phyloP scores from a whole-genome alignment of 2,113 vertebrate species.

The Atherinomorus stipes region DNA sequence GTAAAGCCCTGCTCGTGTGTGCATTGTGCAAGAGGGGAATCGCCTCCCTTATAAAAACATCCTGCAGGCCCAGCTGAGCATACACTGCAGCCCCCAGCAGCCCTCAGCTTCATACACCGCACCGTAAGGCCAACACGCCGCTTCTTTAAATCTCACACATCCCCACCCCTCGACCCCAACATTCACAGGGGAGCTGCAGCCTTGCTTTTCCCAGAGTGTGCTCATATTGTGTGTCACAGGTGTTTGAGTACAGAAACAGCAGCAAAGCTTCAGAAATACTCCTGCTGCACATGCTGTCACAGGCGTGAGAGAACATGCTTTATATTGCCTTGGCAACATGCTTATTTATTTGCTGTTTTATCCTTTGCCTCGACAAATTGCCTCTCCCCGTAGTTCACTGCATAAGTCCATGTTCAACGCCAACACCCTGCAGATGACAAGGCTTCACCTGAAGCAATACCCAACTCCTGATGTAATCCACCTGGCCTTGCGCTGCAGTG shows the following conservation, averaged over 20 bases:
- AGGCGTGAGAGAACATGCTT: slow-evolving; percentile 72
- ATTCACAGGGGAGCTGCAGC: slow-evolving; percentile 57
- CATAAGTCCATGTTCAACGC: slow-evolving; percentile 47
- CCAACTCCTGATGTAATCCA: slow-evolving; percentile 68
- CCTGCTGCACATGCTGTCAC: slow-evolving; percentile 30
- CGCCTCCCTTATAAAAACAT: slow-evolving; percentile 75
- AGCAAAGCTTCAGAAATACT: slow-evolving; percentile 44
- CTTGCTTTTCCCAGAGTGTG: slow-evolving; percentile 66
- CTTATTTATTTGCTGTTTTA: slow-evolving; percentile 70
- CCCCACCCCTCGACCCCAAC: slow-evolving; percentile 16
- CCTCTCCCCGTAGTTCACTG: slow-evolving; percentile 34
- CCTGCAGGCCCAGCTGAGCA: slow-evolving; percentile 77
- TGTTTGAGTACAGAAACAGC: slow-evolving; percentile 66
- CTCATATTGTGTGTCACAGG: slow-evolving; percentile 67
- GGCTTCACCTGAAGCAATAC: slow-evolving; percentile 72
- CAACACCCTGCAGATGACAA: slow-evolving; percentile 67
- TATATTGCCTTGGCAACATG: slow-evolving; percentile 73
- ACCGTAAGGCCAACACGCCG: slow-evolving; percentile 46
- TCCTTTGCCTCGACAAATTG: slow-evolving; percentile 49
- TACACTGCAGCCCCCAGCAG: slow-evolving; percentile 61
- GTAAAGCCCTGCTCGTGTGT: slow-evolving; percentile 55
- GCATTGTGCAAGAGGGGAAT: slow-evolving; percentile 43
- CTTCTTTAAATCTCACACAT: slow-evolving; percentile 42
- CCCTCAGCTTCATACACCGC: slow-evolving; percentile 35
- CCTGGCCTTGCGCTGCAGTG: slow-evolving; percentile 44